These are phyloP conservation scores for Luperina nickerlii DNA, from an alignment of 2,888 invertebrate species.

Conservation along the genomic window DNA sequence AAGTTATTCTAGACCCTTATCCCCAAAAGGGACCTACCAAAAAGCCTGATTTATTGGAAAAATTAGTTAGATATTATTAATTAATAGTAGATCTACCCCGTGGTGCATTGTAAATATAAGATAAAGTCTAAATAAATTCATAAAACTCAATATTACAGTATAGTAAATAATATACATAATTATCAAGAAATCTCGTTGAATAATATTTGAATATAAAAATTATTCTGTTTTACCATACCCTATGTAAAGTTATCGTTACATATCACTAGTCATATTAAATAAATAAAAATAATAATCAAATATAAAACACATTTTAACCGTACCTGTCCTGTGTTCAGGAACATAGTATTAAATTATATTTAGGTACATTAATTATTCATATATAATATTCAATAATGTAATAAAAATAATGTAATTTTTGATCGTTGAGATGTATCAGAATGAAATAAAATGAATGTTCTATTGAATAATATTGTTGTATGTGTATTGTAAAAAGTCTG, in stretches of 20 bases:
- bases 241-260: slow-evolving; percentile 88
- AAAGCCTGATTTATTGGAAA: slow-evolving; percentile 83
- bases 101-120: slow-evolving; percentile 82
- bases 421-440: slow-evolving; percentile 51
- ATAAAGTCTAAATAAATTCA: slow-evolving; percentile 62
- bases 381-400: slow-evolving; percentile 57
- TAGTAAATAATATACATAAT: slow-evolving; percentile 63
- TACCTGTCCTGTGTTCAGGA: slow-evolving; percentile 90
- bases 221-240: slow-evolving; percentile 82
- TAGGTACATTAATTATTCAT: slow-evolving; percentile 57
- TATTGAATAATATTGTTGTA: slow-evolving; percentile 65
- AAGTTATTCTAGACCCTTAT: slow-evolving; percentile 75
- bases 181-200: slow-evolving; percentile 64
- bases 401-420: slow-evolving; percentile 58
- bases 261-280: slow-evolving; percentile 89
- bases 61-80: slow-evolving; percentile 70
- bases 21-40: slow-evolving; percentile 84
- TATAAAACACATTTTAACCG: slow-evolving; percentile 81
- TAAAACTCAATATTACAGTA: slow-evolving; percentile 67
- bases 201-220: slow-evolving; percentile 63
- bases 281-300: slow-evolving; percentile 78
- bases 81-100: slow-evolving; percentile 74
- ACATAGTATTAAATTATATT: slow-evolving; percentile 77
- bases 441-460: slow-evolving; percentile 55
- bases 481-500: slow-evolving; percentile 83